Evolutionary conservation across 2,797 vertebrate genomes (phyloP).

Genomic region (Sebastiscus tertius): DNA sequence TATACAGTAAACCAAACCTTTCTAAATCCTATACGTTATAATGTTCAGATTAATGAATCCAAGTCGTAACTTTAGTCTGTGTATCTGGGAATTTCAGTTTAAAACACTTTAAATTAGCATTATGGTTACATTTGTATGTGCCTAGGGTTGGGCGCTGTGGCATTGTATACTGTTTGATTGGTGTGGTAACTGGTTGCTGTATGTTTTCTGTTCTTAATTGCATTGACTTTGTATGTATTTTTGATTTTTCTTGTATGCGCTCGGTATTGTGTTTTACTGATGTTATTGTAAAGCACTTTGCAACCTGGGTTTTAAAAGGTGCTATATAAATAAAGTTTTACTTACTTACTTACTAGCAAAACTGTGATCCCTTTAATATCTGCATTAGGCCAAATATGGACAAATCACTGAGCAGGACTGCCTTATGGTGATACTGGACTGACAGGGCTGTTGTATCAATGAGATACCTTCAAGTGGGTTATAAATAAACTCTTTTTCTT

Average conservation of each 20-base stretch:
- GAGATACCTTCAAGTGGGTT: background rate
- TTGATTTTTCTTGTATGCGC: too few species aligned
- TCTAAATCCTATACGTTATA: background rate
- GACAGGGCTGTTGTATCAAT: background rate
- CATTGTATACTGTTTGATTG: background rate
- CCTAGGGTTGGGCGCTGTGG: background rate
- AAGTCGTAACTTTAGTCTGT: background rate
- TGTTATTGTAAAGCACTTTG: too few species aligned
- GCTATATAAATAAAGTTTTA: too few species aligned
- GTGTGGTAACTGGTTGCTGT: too few species aligned
- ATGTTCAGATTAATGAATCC: background rate
- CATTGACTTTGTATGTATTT: too few species aligned
- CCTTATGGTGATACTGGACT: background rate
- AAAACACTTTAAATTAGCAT: background rate
- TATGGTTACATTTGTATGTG: background rate
- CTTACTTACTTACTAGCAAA: too few species aligned
- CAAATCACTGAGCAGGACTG: background rate
- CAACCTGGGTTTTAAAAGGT: too few species aligned
- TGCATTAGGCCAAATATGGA: background rate
- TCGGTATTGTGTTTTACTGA: too few species aligned
- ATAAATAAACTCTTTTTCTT: background rate
- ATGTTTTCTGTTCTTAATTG: too few species aligned
- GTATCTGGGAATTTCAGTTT: background rate
- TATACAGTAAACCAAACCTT: background rate
- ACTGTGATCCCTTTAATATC: background rate